phyloP scores from a whole-genome alignment of 1,140 invertebrate species.

The Thrips palmi region DNA sequence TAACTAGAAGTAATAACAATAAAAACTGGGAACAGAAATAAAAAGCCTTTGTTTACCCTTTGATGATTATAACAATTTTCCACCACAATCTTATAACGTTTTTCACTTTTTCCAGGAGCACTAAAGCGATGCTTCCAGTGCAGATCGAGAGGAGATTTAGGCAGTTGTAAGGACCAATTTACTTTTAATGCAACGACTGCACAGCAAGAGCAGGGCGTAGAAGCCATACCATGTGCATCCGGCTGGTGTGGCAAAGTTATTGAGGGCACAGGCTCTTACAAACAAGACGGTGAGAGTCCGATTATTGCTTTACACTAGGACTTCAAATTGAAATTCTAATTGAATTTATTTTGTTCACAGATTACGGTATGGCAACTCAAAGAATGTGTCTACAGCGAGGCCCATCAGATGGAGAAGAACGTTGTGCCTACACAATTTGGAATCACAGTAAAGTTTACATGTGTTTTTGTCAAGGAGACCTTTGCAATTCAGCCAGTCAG shows the following conservation, averaged over 20 bases:
- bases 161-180: slow-evolving; percentile 78
- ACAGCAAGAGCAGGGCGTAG: slow-evolving; percentile 42
- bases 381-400: slow-evolving; percentile 68
- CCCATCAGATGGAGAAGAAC: slow-evolving; percentile 69
- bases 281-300: slow-evolving; percentile 32
- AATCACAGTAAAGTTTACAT: slow-evolving; percentile 67
- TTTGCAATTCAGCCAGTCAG: no score
- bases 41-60: no score
- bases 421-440: slow-evolving; percentile 67
- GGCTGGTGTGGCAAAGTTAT: slow-evolving; percentile 87
- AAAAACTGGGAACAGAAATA: no score
- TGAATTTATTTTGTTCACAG: slow-evolving; percentile 29
- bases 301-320: slow-evolving; percentile 2
- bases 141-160: slow-evolving; percentile 66
- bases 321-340: slow-evolving; percentile 4
- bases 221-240: slow-evolving; percentile 65
- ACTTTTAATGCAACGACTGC: slow-evolving; percentile 51
- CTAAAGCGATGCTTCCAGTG: slow-evolving; percentile 57
- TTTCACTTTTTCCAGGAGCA: slow-evolving; percentile 23
- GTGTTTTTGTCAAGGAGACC: slow-evolving; percentile 82
- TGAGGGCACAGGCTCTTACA: slow-evolving; percentile 46
- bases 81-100: no score
- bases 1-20: no score
- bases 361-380: slow-evolving; percentile 73
- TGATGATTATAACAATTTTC: no score